Conservation (phyloP, 2,797 vertebrate genomes). For the Semaprochilodus insignis region DNA sequence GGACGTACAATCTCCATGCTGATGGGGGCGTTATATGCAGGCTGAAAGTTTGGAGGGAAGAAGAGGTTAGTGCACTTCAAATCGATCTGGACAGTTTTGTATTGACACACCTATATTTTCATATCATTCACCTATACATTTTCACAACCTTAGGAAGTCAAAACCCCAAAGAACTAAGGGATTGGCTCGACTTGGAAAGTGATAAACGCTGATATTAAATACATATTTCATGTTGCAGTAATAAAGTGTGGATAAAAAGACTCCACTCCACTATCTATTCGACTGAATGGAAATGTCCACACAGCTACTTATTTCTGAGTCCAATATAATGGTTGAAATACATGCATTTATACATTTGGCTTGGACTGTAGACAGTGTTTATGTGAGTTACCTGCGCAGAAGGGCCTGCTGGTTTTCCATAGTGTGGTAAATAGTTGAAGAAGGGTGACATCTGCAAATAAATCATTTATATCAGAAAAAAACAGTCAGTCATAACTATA, state of each 20-base stretch:
- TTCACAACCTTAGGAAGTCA: neutral
- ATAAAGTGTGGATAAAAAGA: neutral
- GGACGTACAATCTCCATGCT: constrained; percentile 78
- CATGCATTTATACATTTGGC: no score
- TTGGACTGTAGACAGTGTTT: neutral
- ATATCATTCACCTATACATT: no score
- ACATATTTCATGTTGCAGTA: neutral
- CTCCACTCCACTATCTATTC: neutral
- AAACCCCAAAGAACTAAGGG: no score
- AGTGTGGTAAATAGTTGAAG: constrained; percentile 76
- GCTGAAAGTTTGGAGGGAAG: constrained; percentile 58
- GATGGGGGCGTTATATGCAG: constrained; percentile 66
- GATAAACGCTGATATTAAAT: neutral
- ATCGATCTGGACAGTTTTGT: constrained; percentile 13
- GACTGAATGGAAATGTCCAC: neutral
- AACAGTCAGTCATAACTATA: neutral
- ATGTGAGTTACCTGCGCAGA: constrained; percentile 67
- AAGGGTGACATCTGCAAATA: constrained; percentile 66
- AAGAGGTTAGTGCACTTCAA: constrained; percentile 64
- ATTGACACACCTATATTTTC: neutral
- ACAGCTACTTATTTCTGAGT: neutral
- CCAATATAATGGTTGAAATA: neutral
- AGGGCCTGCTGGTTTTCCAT: constrained; percentile 59
- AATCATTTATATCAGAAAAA: neutral
- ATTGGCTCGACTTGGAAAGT: neutral